These are phyloP conservation scores for Hemitrygon akajei DNA, from an alignment of 2,797 vertebrate species.

Conservation along the genomic window DNA sequence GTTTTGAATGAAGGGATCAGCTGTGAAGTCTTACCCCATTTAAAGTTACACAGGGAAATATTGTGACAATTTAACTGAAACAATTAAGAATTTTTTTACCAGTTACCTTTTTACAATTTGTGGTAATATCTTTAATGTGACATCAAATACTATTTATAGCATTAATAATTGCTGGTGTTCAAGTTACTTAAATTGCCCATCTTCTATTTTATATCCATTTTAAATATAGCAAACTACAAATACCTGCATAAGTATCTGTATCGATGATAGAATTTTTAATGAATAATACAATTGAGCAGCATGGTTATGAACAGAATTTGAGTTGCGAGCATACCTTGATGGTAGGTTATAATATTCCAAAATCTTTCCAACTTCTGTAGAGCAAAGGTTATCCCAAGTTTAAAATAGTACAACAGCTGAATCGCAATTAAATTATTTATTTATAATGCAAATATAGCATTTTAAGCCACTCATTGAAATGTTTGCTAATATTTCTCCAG, in stretches of 20 bases:
- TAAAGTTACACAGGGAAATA: background rate
- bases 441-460: slow-evolving; percentile 14
- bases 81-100: slow-evolving; percentile 18
- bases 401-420: background rate
- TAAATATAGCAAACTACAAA: background rate
- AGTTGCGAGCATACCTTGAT: background rate
- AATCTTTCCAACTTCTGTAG: background rate
- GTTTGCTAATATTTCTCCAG: background rate
- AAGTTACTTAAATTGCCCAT: background rate
- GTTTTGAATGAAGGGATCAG: slow-evolving; percentile 13
- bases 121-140: background rate
- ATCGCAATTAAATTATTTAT: slow-evolving; percentile 2
- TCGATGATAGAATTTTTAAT: background rate
- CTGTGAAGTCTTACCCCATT: background rate
- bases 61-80: slow-evolving; percentile 13
- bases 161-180: background rate
- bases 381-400: background rate
- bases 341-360: background rate
- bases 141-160: background rate
- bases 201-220: background rate
- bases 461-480: background rate
- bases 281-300: background rate
- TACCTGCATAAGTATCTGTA: background rate
- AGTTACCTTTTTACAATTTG: background rate
- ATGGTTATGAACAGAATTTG: background rate